Percentiles rank a stretch among this genome's conserved stretches.
These are phyloP conservation scores for Orthosia cruda DNA, from an alignment of 2,888 invertebrate species.

Conservation along the genomic window DNA sequence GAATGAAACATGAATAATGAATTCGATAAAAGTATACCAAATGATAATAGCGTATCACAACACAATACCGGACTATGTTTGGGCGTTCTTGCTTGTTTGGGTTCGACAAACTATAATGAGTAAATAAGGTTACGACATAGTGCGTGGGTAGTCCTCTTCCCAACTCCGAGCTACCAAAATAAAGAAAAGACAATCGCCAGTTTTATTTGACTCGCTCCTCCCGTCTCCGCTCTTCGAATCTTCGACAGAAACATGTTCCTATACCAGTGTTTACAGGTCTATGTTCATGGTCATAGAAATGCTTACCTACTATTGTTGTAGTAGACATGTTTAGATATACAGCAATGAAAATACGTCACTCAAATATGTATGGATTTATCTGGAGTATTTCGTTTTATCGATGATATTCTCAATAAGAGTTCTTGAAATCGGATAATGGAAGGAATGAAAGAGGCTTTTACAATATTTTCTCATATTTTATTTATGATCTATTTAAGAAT, in stretches of 20 bases:
- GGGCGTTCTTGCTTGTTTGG: constrained; percentile 63
- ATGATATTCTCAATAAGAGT: constrained; percentile 7
- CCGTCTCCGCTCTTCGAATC: constrained; percentile 1
- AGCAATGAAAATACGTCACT: constrained; percentile 60
- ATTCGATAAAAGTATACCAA: constrained; percentile 42
- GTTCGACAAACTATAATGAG: constrained; percentile 77
- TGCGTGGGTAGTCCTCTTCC: constrained; percentile 73
- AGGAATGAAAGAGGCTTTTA: not conserved
- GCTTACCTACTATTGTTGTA: constrained; percentile 49
- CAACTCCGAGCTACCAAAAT: constrained; percentile 59
- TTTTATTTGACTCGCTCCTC: constrained; percentile 40
- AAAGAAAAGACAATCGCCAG: constrained; percentile 57
- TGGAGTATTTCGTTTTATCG: constrained; percentile 37
- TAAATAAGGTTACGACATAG: constrained; percentile 74
- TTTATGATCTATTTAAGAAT: not conserved
- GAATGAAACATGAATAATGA: constrained; percentile 53
- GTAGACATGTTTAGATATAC: constrained; percentile 50
- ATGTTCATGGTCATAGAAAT: constrained; percentile 33
- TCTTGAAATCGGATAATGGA: not conserved
- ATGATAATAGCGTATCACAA: constrained; percentile 62
- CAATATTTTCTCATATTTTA: not conserved
- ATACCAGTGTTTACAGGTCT: constrained; percentile 26
- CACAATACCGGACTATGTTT: constrained; percentile 53
- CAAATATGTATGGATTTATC: constrained; percentile 38
- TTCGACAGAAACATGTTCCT: constrained; percentile 14